phyloP scores from a whole-genome alignment of 2,113 vertebrate species.

The Tympanuchus pallidicinctus region DNA sequence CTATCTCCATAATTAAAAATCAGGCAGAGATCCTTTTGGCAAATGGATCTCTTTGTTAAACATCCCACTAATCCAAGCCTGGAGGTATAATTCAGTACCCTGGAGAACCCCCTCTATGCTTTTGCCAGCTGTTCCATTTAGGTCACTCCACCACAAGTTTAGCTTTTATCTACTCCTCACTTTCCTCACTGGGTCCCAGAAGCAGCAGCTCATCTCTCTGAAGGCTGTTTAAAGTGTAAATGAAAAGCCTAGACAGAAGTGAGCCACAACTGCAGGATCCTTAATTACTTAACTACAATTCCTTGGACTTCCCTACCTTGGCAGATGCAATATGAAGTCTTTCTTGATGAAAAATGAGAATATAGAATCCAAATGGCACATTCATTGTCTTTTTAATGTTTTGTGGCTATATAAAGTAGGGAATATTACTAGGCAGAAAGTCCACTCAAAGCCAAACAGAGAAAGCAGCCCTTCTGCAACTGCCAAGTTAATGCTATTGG shows the following conservation, averaged over 20 bases:
- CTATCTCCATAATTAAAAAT: constrained; percentile 68
- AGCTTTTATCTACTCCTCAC: constrained; percentile 72
- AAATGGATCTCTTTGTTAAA: constrained; percentile 77
- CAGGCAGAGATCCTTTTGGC: constrained; percentile 68
- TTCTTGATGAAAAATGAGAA: constrained; percentile 71
- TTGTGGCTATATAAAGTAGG: constrained; percentile 38
- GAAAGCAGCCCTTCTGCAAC: background rate
- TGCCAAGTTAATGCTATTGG: background rate
- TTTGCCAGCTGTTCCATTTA: constrained; percentile 63
- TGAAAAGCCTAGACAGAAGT: constrained; percentile 72
- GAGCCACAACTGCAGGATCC: constrained; percentile 69
- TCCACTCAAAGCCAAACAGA: constrained; percentile 1
- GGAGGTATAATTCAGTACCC: constrained; percentile 64
- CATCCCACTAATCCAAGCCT: constrained; percentile 70
- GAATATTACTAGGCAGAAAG: constrained; percentile 1
- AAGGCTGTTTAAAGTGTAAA: constrained; percentile 76
- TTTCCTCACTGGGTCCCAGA: constrained; percentile 54
- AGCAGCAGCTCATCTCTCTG: constrained; percentile 58
- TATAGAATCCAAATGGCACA: constrained; percentile 40
- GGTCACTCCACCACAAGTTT: constrained; percentile 54
- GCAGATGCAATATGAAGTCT: constrained; percentile 68
- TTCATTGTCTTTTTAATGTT: constrained; percentile 77
- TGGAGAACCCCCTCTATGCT: constrained; percentile 54
- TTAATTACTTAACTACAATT: constrained; percentile 76
- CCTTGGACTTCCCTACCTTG: constrained; percentile 72